Conservation (phyloP, 2,888 invertebrate species). For the Cheiracanthium punctorium region DNA sequence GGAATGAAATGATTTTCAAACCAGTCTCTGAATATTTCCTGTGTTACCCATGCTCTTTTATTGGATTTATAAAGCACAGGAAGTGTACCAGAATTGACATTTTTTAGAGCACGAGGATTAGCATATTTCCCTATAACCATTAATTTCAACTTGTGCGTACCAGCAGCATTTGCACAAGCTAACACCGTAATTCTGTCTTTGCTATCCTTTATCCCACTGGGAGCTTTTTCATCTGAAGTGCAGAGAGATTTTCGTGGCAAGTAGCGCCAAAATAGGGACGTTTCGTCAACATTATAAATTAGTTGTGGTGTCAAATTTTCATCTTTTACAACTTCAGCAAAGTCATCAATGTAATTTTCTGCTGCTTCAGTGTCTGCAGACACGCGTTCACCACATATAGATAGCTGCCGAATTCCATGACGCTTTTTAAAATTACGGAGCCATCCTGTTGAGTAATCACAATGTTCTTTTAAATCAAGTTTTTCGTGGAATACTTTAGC, state of each 20-base stretch:
- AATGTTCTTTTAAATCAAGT: neutral
- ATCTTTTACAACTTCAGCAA: neutral
- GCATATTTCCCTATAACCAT: neutral
- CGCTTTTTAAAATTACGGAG: too few relatives aligned
- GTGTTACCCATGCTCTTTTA: neutral
- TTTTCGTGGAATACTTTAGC: neutral
- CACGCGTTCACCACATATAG: too few relatives aligned
- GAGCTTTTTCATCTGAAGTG: neutral
- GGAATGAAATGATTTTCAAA: too few relatives aligned
- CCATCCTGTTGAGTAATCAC: neutral
- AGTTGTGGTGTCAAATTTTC: neutral
- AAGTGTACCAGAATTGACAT: neutral
- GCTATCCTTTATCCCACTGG: neutral
- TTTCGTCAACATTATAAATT: neutral
- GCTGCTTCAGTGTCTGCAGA: too few relatives aligned
- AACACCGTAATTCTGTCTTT: neutral
- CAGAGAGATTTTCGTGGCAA: neutral
- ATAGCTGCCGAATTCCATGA: too few relatives aligned
- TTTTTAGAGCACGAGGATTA: neutral
- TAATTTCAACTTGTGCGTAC: neutral
- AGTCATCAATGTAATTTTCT: too few relatives aligned
- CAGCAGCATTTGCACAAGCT: neutral
- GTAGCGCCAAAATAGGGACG: neutral
- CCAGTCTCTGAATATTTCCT: neutral
- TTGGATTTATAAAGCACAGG: neutral